Evolutionary conservation across 37 sponge, comb jelly and placozoan genomes (phyloP), one percentile per base, ranked within the genome.

Genomic region (Halisarca cf. caerulea): DNA sequence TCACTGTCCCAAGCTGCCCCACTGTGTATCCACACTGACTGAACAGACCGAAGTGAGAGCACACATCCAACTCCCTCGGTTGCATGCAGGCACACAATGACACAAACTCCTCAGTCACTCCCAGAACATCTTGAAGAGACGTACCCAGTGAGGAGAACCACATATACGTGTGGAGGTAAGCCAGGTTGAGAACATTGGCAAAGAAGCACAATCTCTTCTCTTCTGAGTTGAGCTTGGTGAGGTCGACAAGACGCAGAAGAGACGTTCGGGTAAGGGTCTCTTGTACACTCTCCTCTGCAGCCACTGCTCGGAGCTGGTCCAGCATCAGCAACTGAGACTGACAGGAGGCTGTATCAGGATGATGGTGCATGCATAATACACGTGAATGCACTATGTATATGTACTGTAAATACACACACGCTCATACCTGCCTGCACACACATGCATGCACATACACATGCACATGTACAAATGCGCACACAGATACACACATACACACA

Each of bases 1-100:
- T 95, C 58, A 95, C 80, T 6, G 83, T 32, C 9, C 96, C 96
- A 23, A 95, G 64, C 42, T 90, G 88, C n/a, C 94, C 94, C 25
- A 95, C 80, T 45, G 14, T 39, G 41, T 95, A 95, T 3, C 92
- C 93, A 80, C 60, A 61, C 7, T 58, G 59, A 34, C 37, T 5
- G 15, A 25, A 35, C 62, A 80, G 21, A 80, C 81, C 60, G 33
- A 54, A 80, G 14, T 80, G 81, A 58, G 62, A 58, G n/a, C 11
- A 58, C 0, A 21, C 28, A 58, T 39, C 39, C 40, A 61, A 60
- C 20, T 35, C 40, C 1, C 62, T 25, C 18, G 77, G 18, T 41
- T n/a, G 24, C 20, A 74, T 24, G 17, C 25, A 0, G 11, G 17
- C 45, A 74, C 43, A 37, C 21, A 74, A 25, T 37, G 32, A 24